Percentiles rank a stretch among this genome's conserved stretches.
These are phyloP conservation scores for Toxotes lorentzi DNA, from an alignment of 2,797 vertebrate genomes.

Conservation along the genomic window DNA sequence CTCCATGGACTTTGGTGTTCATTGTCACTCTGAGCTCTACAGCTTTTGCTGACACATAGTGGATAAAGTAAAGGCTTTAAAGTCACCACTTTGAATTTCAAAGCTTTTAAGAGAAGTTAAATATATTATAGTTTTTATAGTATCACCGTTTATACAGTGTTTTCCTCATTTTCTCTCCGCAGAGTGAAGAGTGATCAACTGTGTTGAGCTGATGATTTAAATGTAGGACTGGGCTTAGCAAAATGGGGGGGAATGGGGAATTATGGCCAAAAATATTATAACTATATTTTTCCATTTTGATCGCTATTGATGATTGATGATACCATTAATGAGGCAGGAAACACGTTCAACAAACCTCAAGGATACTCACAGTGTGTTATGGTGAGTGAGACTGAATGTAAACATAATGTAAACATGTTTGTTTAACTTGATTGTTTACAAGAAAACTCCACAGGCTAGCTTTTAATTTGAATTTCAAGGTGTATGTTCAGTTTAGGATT, in stretches of 20 bases:
- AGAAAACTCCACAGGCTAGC: no score
- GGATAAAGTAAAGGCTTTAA: neutral
- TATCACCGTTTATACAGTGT: neutral
- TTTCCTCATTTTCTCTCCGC: neutral
- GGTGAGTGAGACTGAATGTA: neutral
- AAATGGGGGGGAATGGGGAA: neutral
- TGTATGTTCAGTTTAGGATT: no score
- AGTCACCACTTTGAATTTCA: neutral
- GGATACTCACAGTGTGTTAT: neutral
- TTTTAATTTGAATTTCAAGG: no score
- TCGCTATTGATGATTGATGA: neutral
- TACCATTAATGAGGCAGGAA: neutral
- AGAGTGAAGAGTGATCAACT: neutral
- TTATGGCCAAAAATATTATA: neutral
- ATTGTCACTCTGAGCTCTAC: neutral
- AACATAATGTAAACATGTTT: no score
- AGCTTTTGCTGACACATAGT: neutral
- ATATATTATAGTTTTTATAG: neutral
- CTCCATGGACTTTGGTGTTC: neutral
- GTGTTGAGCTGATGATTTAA: neutral
- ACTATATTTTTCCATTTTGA: neutral
- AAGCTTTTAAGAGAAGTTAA: slow-evolving; percentile 2
- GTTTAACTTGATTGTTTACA: no score
- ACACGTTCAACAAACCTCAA: neutral
- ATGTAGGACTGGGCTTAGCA: neutral